Base-by-base conservation (phyloP, 2,113 vertebrate species). In the Sylvilagus bachmani region DNA sequence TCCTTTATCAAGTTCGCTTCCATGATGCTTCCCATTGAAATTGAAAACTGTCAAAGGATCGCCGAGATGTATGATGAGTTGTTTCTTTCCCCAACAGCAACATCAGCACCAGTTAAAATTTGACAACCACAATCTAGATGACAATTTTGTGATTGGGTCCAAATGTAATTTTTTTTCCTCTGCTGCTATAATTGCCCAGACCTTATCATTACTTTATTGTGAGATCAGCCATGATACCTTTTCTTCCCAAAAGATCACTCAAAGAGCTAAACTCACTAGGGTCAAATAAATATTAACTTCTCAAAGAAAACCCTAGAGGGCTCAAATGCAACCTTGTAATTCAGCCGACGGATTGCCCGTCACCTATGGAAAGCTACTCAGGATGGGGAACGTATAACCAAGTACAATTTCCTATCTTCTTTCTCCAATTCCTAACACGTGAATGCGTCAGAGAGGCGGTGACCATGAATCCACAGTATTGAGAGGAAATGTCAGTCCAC, bases 31-130 rank as follows among this genome's bases (percentile, higher is more conserved):
- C 80, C 93, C 92, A 87, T 90, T 93, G 88, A 97, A 97, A 97
- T 90, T 94, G 96, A 96, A 97, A 97, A 97, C 94, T 94, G 94
- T 95, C 95, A 96, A 96, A 90, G 92, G 92, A 81, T 93, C 55
- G 9, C 89, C 69, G 95, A 96, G 93, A 93, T 95, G 90, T 93
- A 90, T 94, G 93, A 95, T 90, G 93, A 96, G 78, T 38, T 81
- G 82, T 66, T 95, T 94, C 83, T 67, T 58, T 79, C 61, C 92
- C 80, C 83, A 77, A 90, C 31, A 86, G 94, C 95, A 92, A n/a
- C 89, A 91, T 89, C 93, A 73, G 74, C 84, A 80, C 71, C 38
- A 0, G 90, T 94, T 96, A 91, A 84, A 92, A 92, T 67, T 69
- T 97, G 93, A 96, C 95, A 97, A 93, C 93, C 90, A 66, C 71